Percentiles rank a stretch among this genome's conserved stretches.
phyloP scores from a whole-genome alignment of 2,888 invertebrate genomes.

The Amphipyra tragopoginis region DNA sequence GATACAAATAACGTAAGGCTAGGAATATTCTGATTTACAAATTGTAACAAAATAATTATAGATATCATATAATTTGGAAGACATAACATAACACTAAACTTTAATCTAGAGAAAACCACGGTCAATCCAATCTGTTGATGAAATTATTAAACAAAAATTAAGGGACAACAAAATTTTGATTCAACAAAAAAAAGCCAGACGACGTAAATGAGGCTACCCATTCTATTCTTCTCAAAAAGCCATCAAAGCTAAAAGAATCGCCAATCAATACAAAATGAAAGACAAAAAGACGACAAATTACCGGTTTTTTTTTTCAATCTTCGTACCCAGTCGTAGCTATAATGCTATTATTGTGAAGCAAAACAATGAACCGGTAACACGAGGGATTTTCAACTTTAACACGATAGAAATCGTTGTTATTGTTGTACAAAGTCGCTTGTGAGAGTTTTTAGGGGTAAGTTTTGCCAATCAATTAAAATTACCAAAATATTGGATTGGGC shows the following conservation, averaged over 20 bases:
- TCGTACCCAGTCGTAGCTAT: slow-evolving; percentile 29
- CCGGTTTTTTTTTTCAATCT: slow-evolving; percentile 45
- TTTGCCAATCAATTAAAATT: background rate
- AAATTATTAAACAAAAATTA: too few relatives aligned
- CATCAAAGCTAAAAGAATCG: slow-evolving; percentile 36
- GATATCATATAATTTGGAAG: too few relatives aligned
- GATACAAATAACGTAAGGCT: too few relatives aligned
- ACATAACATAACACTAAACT: too few relatives aligned
- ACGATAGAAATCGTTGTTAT: background rate
- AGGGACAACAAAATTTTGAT: too few relatives aligned
- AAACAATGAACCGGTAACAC: slow-evolving; percentile 28
- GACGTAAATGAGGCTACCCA: too few relatives aligned
- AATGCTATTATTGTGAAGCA: slow-evolving; percentile 44
- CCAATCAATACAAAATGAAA: slow-evolving; percentile 41
- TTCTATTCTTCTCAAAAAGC: slow-evolving; percentile 1
- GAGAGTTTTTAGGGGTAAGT: background rate
- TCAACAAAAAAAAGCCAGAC: too few relatives aligned
- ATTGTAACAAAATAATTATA: too few relatives aligned
- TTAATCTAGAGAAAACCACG: too few relatives aligned
- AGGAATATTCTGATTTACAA: too few relatives aligned
- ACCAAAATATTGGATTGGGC: too few relatives aligned
- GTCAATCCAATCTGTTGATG: too few relatives aligned
- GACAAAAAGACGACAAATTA: slow-evolving; percentile 48
- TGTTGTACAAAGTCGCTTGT: slow-evolving; percentile 1
- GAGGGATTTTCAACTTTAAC: slow-evolving; percentile 37